Base-by-base conservation (phyloP, 35 echinoderm and acorn worm genomes). In the Chiridota heheva region DNA sequence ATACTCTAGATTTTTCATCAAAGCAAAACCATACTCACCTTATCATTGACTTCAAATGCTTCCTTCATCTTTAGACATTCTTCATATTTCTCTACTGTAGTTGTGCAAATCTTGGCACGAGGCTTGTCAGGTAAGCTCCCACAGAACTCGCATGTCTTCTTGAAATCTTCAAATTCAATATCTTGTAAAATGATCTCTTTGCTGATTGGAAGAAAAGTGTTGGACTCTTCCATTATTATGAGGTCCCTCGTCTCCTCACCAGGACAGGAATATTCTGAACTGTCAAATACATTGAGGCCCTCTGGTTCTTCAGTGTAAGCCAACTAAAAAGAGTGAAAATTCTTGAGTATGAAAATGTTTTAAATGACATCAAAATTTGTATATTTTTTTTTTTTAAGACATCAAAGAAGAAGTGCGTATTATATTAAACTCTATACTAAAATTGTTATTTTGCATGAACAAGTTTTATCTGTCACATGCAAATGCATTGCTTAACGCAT, bases 141-240 rank as follows among this genome's bases (percentile, higher is more conserved):
- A 56, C 76, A 72, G 44, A 73, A 70, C 3, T 86, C 67, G 70
- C 59, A 86, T 10, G 56, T 55, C 5, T 42, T 36, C 62, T 76
- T 79, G 92, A 77, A 90, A 3, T 79, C 40, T 29, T 81, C 59
- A 17, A 40, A 58, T 49, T 53, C 77, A 13, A 80, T 57, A 80
- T 86, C 92, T 46, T 82, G 36, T 0, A 57, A 47, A 18, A 60
- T 59, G 39, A 88, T 60, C 28, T 68, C 47, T 15, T 85, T 68
- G 51, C 72, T 51, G 46, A 69, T 80, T 20, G 35, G 34, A 13
- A 29, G 63, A 33, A 92, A 82, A 5, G 51, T 65, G 29, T 55
- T 72, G 60, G 81, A 77, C 27, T 91, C 85, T 24, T 98, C 89
- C 24, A 78, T 67, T 80, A 98, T 91, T 46, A 98, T 91, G 15